phyloP scores from a whole-genome alignment of 2,797 vertebrate species.

The Setipinna tenuifilis region DNA sequence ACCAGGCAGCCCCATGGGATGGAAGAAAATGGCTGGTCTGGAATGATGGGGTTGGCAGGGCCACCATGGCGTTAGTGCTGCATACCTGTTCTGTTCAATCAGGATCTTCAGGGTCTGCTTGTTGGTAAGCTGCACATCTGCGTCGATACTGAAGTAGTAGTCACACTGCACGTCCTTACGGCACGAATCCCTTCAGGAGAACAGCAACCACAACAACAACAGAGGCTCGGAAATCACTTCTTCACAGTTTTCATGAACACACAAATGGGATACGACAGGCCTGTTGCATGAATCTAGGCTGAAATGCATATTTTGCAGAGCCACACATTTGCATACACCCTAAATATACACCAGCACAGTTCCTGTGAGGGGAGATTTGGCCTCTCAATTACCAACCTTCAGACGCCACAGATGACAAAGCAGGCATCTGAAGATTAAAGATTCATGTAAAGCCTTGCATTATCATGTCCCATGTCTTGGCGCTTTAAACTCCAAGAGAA shows the following conservation, averaged over 20 bases:
- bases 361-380: background rate
- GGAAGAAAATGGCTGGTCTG: slow-evolving; percentile 45
- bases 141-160: slow-evolving; percentile 94
- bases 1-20: slow-evolving; percentile 47
- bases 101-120: slow-evolving; percentile 88
- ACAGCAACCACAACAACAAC: slow-evolving; percentile 36
- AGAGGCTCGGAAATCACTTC: slow-evolving; percentile 28
- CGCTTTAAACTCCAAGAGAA: background rate
- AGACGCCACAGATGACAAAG: slow-evolving; percentile 32
- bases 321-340: slow-evolving; percentile 21
- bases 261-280: background rate
- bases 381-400: slow-evolving; percentile 13
- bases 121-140: slow-evolving; percentile 94
- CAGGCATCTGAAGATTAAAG: slow-evolving; percentile 12
- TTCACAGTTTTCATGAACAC: background rate
- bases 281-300: background rate
- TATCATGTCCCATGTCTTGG: background rate
- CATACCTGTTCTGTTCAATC: slow-evolving; percentile 97
- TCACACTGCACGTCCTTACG: slow-evolving; percentile 85
- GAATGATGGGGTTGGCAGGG: slow-evolving; percentile 8
- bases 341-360: slow-evolving; percentile 10
- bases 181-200: slow-evolving; percentile 85
- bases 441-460: slow-evolving; percentile 19
- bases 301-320: background rate
- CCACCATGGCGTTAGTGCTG: slow-evolving; percentile 32